Percentiles rank a stretch among this genome's conserved stretches.
Conservation (phyloP, 2,888 invertebrate species). For the Geophilus truncorum region DNA sequence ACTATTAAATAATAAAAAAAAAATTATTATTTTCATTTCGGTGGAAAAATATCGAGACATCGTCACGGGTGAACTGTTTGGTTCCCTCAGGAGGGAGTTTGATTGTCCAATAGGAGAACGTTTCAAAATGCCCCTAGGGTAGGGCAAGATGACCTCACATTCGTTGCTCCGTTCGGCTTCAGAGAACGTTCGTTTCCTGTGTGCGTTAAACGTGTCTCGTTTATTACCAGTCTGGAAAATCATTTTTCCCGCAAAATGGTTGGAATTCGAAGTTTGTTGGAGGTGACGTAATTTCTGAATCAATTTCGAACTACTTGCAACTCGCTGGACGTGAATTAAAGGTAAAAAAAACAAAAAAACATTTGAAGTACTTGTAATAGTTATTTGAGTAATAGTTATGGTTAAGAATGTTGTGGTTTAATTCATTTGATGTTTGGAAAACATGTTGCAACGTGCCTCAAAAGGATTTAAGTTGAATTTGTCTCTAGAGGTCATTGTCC, state of each 20-base stretch:
- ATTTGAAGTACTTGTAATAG: too few relatives aligned
- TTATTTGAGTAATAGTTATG: too few relatives aligned
- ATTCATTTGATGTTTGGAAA: too few relatives aligned
- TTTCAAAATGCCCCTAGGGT: neutral
- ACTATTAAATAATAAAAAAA: neutral
- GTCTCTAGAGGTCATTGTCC: neutral
- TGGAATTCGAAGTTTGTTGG: neutral
- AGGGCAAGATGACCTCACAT: neutral
- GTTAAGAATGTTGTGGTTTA: neutral
- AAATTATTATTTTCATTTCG: too few relatives aligned
- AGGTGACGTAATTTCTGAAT: neutral
- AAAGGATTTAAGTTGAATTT: neutral
- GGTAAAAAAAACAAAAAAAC: too few relatives aligned
- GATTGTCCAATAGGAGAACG: neutral
- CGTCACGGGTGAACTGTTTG: neutral
- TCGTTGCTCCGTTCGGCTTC: neutral
- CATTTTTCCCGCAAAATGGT: neutral
- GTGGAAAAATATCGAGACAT: neutral
- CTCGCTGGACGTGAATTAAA: too few relatives aligned
- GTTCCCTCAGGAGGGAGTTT: neutral
- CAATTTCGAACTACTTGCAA: neutral
- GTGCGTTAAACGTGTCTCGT: neutral
- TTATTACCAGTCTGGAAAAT: neutral
- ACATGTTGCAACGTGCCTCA: too few relatives aligned
- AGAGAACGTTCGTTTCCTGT: neutral